phyloP scores from a whole-genome alignment of 2,888 invertebrate genomes.

The Drosophila formosana region DNA sequence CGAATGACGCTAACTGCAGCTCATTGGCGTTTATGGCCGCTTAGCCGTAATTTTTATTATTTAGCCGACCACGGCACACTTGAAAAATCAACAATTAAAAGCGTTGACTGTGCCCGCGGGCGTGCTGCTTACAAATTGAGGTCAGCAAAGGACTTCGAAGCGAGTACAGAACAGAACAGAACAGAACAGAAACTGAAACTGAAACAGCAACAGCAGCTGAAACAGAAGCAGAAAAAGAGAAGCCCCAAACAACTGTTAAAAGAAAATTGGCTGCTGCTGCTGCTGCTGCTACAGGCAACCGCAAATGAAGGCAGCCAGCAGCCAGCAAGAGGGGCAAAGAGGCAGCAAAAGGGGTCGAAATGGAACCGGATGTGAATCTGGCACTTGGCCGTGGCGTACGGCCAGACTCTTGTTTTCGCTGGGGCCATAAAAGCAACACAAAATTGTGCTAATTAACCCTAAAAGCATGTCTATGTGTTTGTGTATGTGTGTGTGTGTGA shows the following conservation, averaged over 20 bases:
- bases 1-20: constrained; percentile 56
- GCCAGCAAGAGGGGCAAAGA: background rate
- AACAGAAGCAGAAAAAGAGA: constrained; percentile 4
- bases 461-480: constrained; percentile 65
- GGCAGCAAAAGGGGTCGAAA: background rate
- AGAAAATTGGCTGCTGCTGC: constrained; percentile 74
- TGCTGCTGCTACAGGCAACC: constrained; percentile 62
- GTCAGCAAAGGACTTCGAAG: constrained; percentile 57
- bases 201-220: constrained; percentile 1
- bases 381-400: constrained; percentile 67
- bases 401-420: constrained; percentile 75
- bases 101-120: constrained; percentile 77
- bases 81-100: constrained; percentile 78
- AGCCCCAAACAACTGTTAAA: constrained; percentile 74
- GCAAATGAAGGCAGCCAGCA: constrained; percentile 67
- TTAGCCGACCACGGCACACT: constrained; percentile 40
- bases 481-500: constrained; percentile 15
- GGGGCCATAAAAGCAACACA: constrained; percentile 75
- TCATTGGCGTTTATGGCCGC: constrained; percentile 69
- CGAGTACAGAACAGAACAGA: background rate
- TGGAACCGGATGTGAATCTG: constrained; percentile 59
- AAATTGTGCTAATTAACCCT: constrained; percentile 81
- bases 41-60: constrained; percentile 78
- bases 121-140: constrained; percentile 76
- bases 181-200: background rate